Evolutionary conservation across 1,140 invertebrate species (phyloP).

Genomic region (Megalonaias nervosa): DNA sequence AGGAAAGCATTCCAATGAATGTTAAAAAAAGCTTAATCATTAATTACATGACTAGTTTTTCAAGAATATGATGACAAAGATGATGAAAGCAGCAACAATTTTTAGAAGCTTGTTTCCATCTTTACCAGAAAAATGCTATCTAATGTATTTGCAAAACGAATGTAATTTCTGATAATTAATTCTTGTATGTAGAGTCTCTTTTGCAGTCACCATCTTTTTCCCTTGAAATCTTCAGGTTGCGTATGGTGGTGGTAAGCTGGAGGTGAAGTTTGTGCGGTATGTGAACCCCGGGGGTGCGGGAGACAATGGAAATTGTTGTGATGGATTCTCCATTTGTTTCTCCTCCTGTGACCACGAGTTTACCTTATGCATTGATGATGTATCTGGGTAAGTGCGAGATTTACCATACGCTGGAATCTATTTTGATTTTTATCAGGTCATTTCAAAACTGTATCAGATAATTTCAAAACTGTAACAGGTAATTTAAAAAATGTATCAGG

Average conservation of each 20-base stretch:
- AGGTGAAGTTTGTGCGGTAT: slow-evolving; percentile 43
- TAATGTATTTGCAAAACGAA: too few species aligned
- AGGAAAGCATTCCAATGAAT: too few species aligned
- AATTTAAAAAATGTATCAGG: not conserved
- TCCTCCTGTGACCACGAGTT: slow-evolving; percentile 57
- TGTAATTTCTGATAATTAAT: too few species aligned
- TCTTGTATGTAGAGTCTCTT: too few species aligned
- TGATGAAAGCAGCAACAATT: too few species aligned
- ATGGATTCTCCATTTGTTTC: slow-evolving; percentile 49
- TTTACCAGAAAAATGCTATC: too few species aligned
- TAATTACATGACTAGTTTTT: too few species aligned
- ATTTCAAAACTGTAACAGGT: not conserved
- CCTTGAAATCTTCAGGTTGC: slow-evolving; percentile 21
- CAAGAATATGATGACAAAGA: too few species aligned
- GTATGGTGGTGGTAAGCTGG: slow-evolving; percentile 30
- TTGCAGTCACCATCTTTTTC: not conserved
- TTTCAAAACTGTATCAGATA: not conserved
- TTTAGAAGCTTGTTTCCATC: too few species aligned
- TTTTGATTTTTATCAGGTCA: not conserved
- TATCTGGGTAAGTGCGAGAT: slow-evolving; percentile 32
- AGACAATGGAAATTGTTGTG: slow-evolving; percentile 58
- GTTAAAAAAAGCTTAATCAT: too few species aligned
- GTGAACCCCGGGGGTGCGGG: slow-evolving; percentile 50
- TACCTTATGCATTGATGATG: slow-evolving; percentile 48
- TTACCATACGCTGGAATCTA: too few species aligned